A percentile compares a stretch with the other conserved stretches of the same genome.
Conservation (phyloP, 2,888 invertebrate genomes). For the Imbricaverruca yamaguchii region DNA sequence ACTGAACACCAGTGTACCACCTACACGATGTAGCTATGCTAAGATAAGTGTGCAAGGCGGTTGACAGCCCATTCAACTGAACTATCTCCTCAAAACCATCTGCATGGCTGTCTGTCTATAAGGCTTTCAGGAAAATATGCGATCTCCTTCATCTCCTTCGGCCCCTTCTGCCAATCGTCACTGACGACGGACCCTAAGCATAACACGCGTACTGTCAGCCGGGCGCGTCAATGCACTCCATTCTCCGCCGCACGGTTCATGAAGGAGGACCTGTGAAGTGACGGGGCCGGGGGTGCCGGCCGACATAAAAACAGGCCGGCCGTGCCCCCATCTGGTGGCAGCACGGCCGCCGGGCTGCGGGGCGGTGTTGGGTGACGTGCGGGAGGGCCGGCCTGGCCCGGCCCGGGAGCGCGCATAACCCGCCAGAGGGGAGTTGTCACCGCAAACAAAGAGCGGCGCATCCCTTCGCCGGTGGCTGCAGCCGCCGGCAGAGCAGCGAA, state of each 20-base stretch:
- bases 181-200: neutral
- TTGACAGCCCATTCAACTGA: neutral
- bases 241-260: neutral
- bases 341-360: neutral
- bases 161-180: neutral
- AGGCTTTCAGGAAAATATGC: too few relatives aligned
- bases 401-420: neutral
- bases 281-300: neutral
- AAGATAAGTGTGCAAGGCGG: neutral
- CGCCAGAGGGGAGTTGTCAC: neutral
- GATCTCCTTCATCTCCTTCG: too few relatives aligned
- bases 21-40: neutral
- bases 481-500: too few relatives aligned
- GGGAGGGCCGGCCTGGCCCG: neutral
- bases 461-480: too few relatives aligned
- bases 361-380: conserved; percentile 2
- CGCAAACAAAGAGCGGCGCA: neutral
- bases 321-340: conserved; percentile 3
- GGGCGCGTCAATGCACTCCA: neutral
- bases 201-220: neutral
- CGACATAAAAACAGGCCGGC: neutral
- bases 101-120: too few relatives aligned
- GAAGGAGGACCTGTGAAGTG: neutral
- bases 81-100: too few relatives aligned
- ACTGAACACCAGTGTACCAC: neutral